Base-by-base conservation (phyloP, 1,140 invertebrate genomes). In the Mya arenaria region DNA sequence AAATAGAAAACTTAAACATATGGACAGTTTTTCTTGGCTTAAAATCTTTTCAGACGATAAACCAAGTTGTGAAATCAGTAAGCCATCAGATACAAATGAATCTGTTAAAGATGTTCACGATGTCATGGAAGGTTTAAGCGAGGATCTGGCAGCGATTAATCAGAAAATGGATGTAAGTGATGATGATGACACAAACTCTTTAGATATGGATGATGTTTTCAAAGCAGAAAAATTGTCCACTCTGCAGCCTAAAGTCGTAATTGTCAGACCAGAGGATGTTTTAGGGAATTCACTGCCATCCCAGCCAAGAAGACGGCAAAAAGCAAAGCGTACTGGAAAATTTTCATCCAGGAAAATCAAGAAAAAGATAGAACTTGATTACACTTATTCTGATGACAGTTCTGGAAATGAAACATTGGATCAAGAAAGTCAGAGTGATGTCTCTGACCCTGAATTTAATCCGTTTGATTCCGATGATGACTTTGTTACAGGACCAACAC, bases 171-270 rank as follows among this genome's bases (percentile, higher is more conserved):
- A 60, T 60, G 55, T 60, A 17, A 55, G 44, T 28, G 55, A 80
- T 52, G 77, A 80, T 58, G 77, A 80, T 1, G 77, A 80, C 30
- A 37, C 65, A 17, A 71, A 80, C 28, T 80, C 66, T 1, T 56
- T 80, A 25, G 77, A 80, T 60, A 52, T 80, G 3, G 77, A 80
- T 69, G 77, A 80, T 60, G 77, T 80, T 19, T 80, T 80, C 32
- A 17, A 71, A 41, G 10, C 63, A 34, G 39, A 48, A 10, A 55
- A 56, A 58, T 30, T 80, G 23, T 80, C 77, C 48, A 80, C 41
- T 44, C 77, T 80, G n/a, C 25, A 80, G 36, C 77, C 77, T 30
- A 80, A 80, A 32, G 36, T 37, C 56, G 28, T 44, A 25, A 56
- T 68, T 66, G 23, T 37, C 23, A 44, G n/a, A 34, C 10, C 17